A percentile compares a stretch with the other conserved stretches of the same genome.
Evolutionary conservation across 2,888 invertebrate genomes (phyloP).

Genomic region (Agapostemon virescens): DNA sequence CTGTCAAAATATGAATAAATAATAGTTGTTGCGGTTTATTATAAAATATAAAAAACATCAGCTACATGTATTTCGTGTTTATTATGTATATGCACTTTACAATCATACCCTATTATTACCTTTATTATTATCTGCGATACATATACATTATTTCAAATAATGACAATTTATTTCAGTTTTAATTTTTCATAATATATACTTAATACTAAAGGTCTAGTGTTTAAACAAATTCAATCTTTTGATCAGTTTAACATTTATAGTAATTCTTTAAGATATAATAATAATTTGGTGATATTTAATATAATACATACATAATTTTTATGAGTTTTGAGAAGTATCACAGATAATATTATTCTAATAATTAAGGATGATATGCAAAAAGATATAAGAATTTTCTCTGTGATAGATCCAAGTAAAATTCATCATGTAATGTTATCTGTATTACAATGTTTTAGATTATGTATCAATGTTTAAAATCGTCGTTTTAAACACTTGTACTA

Average conservation of each 20-base stretch:
- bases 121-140: not conserved
- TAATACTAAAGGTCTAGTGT: no score
- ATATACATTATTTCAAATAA: not conserved
- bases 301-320: not conserved
- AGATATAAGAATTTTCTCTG: no score
- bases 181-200: no score
- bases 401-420: no score
- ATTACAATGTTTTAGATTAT: no score
- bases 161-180: not conserved
- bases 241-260: not conserved
- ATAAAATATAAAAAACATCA: not conserved
- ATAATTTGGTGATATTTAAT: not conserved
- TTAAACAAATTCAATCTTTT: not conserved
- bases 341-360: not conserved
- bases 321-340: not conserved
- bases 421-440: no score
- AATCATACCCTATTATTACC: not conserved
- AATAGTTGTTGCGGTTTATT: constrained; percentile 11
- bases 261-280: not conserved
- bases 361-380: not conserved
- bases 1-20: constrained; percentile 13
- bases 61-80: not conserved
- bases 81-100: not conserved
- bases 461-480: no score
- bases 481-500: no score